These are phyloP conservation scores for Microcebus tavaratra DNA, from an alignment of 2,113 vertebrate genomes.

Conservation along the genomic window DNA sequence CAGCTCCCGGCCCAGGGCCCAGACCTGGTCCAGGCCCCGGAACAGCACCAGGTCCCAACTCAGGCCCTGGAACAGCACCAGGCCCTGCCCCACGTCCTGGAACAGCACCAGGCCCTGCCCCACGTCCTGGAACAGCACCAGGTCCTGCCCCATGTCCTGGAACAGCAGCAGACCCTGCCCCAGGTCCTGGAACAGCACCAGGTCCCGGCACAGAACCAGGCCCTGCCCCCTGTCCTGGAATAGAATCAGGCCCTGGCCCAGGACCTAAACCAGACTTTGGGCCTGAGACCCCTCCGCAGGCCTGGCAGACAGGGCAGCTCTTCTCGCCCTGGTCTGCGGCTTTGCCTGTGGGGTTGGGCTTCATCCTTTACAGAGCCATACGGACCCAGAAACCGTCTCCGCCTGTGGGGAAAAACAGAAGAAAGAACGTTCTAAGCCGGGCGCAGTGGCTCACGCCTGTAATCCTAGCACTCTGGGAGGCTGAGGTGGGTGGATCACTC, in stretches of 20 bases:
- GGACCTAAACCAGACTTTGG: background rate
- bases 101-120: background rate
- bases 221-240: too few relatives aligned
- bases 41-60: background rate
- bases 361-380: slow-evolving; percentile 49
- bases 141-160: background rate
- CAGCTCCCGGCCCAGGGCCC: background rate
- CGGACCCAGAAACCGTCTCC: background rate
- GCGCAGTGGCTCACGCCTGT: too few relatives aligned
- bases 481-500: too few relatives aligned
- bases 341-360: slow-evolving; percentile 42
- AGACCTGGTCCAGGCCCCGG: background rate
- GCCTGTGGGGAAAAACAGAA: slow-evolving; percentile 36
- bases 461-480: too few relatives aligned
- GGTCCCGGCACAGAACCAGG: too few relatives aligned
- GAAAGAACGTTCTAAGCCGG: background rate
- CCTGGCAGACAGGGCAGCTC: slow-evolving; percentile 69
- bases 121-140: background rate
- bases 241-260: background rate
- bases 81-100: background rate
- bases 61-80: background rate
- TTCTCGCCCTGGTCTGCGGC: slow-evolving; percentile 21
- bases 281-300: slow-evolving; percentile 33
- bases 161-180: too few relatives aligned
- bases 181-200: too few relatives aligned